Base-by-base conservation (phyloP, 2,113 vertebrate genomes). In the Ardeotis arabs region DNA sequence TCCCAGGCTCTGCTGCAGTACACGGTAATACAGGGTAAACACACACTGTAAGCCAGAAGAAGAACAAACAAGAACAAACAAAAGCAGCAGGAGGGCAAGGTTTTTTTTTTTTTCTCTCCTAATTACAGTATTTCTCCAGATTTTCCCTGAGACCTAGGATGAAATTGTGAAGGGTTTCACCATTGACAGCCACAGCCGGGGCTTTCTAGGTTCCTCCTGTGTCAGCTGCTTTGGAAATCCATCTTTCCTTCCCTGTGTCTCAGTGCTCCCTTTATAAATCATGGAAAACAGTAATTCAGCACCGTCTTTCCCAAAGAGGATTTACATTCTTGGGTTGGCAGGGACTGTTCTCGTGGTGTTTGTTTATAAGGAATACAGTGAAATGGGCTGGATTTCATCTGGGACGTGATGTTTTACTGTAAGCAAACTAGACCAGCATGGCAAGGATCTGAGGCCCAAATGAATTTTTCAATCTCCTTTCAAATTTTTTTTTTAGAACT, bases 241-340 rank as follows among this genome's bases (percentile, higher is more conserved):
- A 6, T 55, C 77, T 80, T 59, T 73, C 22, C 50, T 60, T 81
- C 77, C 58, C 63, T 0, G 1, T 14, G 35, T 60, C 45, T 72
- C 66, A 58, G 23, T 14, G 18, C 15, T 76, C 72, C 80, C 80
- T 70, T 50, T 45, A 35, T 62, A 87, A 89, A 94, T 62, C 76
- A 84, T 0, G 20, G 93, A 60, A 83, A 89, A 85, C 2, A 86
- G 55, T 73, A 75, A 87, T 75, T 89, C 80, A 81, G 59, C 63
- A 24, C 72, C 60, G 13, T 76, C 68, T 70, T 41, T 62, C 45
- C 89, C 79, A 27, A 77, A 39, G 44, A 74, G 56, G 50, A 92
- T 94, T 94, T 88, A 92, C 91, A 89, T 94, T 80, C 91, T n/a
- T 52, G 67, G 75, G 25, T 76, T 58, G 62, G 86, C 4, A 17